Evolutionary conservation across 2,797 vertebrate genomes (phyloP).

Genomic region (Simalia tracyae): DNA sequence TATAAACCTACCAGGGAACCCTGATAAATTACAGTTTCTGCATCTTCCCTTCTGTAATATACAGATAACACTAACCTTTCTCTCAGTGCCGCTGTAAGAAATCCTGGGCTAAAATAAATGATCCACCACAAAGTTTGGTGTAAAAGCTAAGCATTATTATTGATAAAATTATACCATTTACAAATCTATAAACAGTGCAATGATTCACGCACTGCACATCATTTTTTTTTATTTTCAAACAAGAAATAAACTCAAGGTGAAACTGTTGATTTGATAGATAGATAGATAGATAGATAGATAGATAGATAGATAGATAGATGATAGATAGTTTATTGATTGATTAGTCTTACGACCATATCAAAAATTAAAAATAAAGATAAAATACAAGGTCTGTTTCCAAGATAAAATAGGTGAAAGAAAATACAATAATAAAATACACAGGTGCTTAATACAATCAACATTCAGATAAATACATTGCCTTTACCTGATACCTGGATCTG

Average conservation of each 20-base stretch:
- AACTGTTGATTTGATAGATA: background rate
- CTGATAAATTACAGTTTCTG: background rate
- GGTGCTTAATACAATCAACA: background rate
- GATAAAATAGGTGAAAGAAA: background rate
- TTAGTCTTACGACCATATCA: background rate
- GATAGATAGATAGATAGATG: background rate
- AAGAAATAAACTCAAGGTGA: background rate
- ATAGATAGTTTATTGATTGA: background rate
- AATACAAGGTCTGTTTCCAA: background rate
- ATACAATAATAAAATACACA: background rate
- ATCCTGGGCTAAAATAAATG: background rate
- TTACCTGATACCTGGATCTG: background rate
- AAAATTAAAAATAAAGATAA: background rate
- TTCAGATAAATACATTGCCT: background rate
- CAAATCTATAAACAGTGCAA: background rate
- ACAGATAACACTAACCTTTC: background rate
- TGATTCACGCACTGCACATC: background rate
- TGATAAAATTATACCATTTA: background rate
- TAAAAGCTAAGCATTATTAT: background rate
- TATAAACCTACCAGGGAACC: background rate
- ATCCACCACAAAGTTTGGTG: background rate
- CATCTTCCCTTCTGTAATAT: background rate
- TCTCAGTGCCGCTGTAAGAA: background rate
- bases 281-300: background rate
- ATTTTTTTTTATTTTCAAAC: background rate